phyloP scores from a whole-genome alignment of 1,140 invertebrate genomes.

The Penaeus chinensis region DNA sequence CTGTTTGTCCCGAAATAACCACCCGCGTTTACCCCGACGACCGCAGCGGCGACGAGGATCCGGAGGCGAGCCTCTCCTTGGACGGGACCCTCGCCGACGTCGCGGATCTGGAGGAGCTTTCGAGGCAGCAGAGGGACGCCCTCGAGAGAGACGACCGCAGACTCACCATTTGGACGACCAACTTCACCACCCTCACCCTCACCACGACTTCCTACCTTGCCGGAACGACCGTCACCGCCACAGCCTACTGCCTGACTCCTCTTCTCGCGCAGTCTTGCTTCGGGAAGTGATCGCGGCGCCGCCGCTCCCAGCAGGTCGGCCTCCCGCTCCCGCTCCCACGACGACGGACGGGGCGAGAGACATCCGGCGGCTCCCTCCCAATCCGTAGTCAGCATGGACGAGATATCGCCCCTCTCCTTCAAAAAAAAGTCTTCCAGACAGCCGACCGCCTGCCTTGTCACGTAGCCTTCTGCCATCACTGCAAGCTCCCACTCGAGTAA shows the following conservation, averaged over 20 bases:
- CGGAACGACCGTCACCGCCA: constrained; percentile 28
- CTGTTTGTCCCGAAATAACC: too few species aligned
- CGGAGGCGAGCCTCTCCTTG: not conserved
- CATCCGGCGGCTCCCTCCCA: too few species aligned
- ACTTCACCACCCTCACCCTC: constrained; percentile 40
- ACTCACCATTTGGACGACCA: constrained; percentile 39
- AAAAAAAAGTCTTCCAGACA: too few species aligned
- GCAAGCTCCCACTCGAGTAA: too few species aligned
- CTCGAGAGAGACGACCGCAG: constrained; percentile 9
- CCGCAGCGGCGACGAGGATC: not conserved
- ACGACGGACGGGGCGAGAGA: too few species aligned
- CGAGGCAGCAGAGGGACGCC: not conserved
- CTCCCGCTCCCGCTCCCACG: too few species aligned
- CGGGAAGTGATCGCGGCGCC: constrained; percentile 10
- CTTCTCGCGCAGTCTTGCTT: constrained; percentile 16
- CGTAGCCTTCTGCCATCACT: too few species aligned
- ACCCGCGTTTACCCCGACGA: not conserved
- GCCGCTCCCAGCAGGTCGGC: too few species aligned
- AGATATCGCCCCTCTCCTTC: too few species aligned
- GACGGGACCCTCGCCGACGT: not conserved
- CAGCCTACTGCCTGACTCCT: constrained; percentile 11
- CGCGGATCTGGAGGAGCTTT: not conserved
- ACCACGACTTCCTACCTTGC: constrained; percentile 45
- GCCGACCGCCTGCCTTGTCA: too few species aligned
- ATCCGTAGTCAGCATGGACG: too few species aligned